phyloP scores from a whole-genome alignment of 2,888 invertebrate genomes.

The Pherbina coryleti region DNA sequence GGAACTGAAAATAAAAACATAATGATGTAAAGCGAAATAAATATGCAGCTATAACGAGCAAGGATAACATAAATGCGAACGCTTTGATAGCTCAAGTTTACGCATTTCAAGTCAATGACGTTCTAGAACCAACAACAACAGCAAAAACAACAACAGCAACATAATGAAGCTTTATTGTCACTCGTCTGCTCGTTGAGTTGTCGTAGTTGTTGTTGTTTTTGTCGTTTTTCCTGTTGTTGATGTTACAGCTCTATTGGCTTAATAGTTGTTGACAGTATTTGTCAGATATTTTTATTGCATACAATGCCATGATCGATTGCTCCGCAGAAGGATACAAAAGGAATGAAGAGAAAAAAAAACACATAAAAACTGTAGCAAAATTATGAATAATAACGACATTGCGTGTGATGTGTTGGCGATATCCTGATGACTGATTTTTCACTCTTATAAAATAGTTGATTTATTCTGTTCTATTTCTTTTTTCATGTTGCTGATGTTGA shows the following conservation, averaged over 20 bases:
- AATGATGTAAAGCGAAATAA: not conserved
- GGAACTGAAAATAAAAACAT: not conserved
- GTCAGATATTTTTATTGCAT: constrained; percentile 12
- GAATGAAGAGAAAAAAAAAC: constrained; percentile 5
- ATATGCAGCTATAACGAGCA: not conserved
- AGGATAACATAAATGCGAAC: no score
- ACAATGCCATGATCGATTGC: no score
- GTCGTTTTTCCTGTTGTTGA: constrained; percentile 1
- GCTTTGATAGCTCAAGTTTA: not conserved
- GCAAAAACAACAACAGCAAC: not conserved
- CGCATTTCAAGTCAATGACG: not conserved
- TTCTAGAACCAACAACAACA: not conserved
- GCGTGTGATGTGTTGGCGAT: constrained; percentile 52
- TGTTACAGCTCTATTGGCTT: not conserved
- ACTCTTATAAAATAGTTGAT: not conserved
- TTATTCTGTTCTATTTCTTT: not conserved
- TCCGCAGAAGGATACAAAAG: not conserved
- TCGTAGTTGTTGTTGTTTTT: constrained; percentile 4
- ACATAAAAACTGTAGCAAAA: constrained; percentile 45
- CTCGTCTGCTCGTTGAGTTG: not conserved
- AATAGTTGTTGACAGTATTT: constrained; percentile 45
- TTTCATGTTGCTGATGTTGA: not conserved
- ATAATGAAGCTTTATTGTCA: not conserved
- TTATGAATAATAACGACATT: constrained; percentile 65
- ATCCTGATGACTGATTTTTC: constrained; percentile 7